Base-by-base conservation (phyloP, 2,113 vertebrate genomes). In the Lepus americanus region DNA sequence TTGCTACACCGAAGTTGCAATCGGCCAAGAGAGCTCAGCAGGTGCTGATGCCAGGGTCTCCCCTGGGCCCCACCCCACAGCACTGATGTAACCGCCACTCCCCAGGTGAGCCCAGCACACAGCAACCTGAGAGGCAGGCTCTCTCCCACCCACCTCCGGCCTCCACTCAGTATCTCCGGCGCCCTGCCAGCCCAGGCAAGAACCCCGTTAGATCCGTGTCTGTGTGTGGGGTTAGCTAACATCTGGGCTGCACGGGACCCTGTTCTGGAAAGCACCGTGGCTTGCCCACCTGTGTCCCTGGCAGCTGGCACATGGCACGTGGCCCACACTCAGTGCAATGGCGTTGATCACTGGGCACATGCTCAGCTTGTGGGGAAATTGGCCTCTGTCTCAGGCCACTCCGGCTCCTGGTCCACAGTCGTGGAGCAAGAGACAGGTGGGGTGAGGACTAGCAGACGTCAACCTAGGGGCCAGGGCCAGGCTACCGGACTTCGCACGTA, bases 331-430 rank as follows among this genome's bases (percentile, higher is more conserved):
- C 29, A 1, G 0, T 25, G 5, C 39, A 5, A 39, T 0, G 1
- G 29, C 4, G 1, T 6, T 16, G 0, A 0, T 29, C 3, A 4
- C 0, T 4, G 67, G 1, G 33, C 0, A 5, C 6, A 0, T 7
- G 78, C 27, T 23, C 73, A 3, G 8, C 55, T 33, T 9, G 63
- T 17, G 22, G 9, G 63, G 19, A 55, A 36, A 6, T 27, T 4
- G 23, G 36, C 5, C 55, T 61, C 19, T 4, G 22, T 20, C 33
- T 39, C 10, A 2, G 73, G 53, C n/a, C 51, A 33, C 20, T 7
- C 44, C 0, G 1, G 51, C 0, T 23, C 82, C 77, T 13, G 33
- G n/a, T 4, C 44, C 25, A 11, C 0, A 11, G 14, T 6, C 36
- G 7, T 36, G 77, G 3, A 14, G 53, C 13, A 0, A 19, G 67